Evolutionary conservation across 2,113 vertebrate genomes (phyloP).

Genomic region (Caloenas nicobarica): DNA sequence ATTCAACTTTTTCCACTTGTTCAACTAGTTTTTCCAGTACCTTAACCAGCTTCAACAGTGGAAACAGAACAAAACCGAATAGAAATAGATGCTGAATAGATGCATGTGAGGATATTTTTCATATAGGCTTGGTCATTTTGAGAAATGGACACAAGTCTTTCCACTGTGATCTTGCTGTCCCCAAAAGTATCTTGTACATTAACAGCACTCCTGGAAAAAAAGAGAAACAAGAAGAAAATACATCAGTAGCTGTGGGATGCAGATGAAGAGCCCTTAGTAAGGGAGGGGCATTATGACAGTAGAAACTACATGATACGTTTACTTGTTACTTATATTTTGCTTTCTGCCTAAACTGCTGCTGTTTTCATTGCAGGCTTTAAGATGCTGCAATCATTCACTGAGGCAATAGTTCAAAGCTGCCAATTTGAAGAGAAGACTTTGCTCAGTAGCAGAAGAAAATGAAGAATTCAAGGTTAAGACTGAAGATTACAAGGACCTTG

Average conservation of each 20-base stretch:
- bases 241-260: neutral
- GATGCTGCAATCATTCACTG: neutral
- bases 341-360: neutral
- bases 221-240: neutral
- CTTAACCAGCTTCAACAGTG: neutral
- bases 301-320: neutral
- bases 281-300: neutral
- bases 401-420: conserved; percentile 11
- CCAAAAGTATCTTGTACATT: neutral
- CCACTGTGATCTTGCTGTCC: neutral
- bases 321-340: neutral
- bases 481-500: conserved; percentile 17
- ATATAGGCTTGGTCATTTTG: neutral
- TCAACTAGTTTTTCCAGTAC: neutral
- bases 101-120: neutral
- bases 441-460: conserved; percentile 7
- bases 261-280: neutral
- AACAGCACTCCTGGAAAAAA: neutral
- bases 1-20: neutral
- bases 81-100: neutral
- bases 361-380: neutral
- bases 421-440: conserved; percentile 22
- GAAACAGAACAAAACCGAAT: neutral
- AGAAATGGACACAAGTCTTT: neutral
- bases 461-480: conserved; percentile 17